Conservation (phyloP, 2,113 vertebrate genomes). For the Crotophaga sulcirostris region DNA sequence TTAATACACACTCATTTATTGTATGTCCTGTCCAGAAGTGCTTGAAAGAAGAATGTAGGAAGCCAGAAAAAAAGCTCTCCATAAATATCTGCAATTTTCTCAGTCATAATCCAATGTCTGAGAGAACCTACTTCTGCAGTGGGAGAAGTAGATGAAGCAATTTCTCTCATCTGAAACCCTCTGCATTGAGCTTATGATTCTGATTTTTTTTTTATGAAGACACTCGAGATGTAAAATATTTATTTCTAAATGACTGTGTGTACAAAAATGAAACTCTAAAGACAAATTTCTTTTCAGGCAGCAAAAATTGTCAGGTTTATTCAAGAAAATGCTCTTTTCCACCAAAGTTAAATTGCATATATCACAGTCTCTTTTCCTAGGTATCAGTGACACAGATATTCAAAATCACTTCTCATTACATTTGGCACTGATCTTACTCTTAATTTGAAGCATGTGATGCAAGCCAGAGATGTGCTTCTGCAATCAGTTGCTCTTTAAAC, state of each 20-base stretch:
- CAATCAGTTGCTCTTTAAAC: constrained; percentile 4
- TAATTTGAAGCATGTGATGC: constrained; percentile 25
- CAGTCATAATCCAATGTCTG: background rate
- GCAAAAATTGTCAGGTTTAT: background rate
- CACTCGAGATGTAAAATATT: background rate
- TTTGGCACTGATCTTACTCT: constrained; percentile 24
- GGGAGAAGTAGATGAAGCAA: background rate
- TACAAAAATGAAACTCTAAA: background rate
- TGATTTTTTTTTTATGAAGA: constrained; percentile 2
- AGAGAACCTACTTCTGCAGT: background rate
- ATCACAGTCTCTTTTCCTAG: background rate
- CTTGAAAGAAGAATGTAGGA: background rate
- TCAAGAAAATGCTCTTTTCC: background rate
- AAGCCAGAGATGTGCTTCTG: background rate
- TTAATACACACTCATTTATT: background rate
- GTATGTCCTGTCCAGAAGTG: background rate
- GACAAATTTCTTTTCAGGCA: background rate
- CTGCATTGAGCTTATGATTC: background rate
- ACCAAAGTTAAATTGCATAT: background rate
- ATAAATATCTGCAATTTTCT: background rate
- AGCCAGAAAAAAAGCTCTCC: background rate
- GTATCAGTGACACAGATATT: background rate
- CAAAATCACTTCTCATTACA: background rate
- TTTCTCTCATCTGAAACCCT: background rate
- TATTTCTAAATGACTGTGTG: background rate